Evolutionary conservation across 2,888 invertebrate species (phyloP).

Genomic region (Hartigia nigra): DNA sequence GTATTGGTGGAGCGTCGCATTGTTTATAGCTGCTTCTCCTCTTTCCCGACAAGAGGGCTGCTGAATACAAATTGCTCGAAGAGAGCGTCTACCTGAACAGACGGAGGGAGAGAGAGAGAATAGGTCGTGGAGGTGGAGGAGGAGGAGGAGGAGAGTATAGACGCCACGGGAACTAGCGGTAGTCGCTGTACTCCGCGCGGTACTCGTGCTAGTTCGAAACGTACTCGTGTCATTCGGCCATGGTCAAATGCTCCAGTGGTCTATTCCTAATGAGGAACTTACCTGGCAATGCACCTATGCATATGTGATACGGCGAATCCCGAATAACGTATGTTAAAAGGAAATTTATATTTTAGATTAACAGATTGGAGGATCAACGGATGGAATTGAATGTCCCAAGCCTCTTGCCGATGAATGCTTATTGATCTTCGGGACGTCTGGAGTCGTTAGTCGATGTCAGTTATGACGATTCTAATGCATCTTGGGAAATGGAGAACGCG

Average conservation of each 20-base stretch:
- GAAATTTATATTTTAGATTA: neutral
- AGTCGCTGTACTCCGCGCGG: neutral
- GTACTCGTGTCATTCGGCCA: neutral
- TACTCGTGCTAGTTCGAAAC: neutral
- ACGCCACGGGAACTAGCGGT: neutral
- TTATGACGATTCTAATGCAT: neutral
- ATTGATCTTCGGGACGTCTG: neutral
- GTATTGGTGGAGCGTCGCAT: slow-evolving; percentile 61
- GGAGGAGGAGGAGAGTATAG: slow-evolving; percentile 7
- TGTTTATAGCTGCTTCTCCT: slow-evolving; percentile 65
- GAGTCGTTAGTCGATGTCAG: neutral
- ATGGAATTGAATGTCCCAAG: neutral
- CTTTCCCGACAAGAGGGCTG: slow-evolving; percentile 55
- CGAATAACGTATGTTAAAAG: neutral
- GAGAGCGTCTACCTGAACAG: slow-evolving; percentile 16
- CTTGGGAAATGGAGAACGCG: neutral
- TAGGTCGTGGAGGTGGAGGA: slow-evolving; percentile 10
- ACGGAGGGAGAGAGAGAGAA: neutral
- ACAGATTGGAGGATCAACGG: neutral
- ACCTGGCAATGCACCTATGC: neutral
- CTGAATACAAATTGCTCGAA: slow-evolving; percentile 61
- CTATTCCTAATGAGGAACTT: neutral
- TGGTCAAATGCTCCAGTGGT: neutral
- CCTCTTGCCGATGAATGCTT: neutral
- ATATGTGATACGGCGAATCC: neutral